phyloP scores from a whole-genome alignment of 2,797 vertebrate genomes.

The Mormyrops boulengeri region DNA sequence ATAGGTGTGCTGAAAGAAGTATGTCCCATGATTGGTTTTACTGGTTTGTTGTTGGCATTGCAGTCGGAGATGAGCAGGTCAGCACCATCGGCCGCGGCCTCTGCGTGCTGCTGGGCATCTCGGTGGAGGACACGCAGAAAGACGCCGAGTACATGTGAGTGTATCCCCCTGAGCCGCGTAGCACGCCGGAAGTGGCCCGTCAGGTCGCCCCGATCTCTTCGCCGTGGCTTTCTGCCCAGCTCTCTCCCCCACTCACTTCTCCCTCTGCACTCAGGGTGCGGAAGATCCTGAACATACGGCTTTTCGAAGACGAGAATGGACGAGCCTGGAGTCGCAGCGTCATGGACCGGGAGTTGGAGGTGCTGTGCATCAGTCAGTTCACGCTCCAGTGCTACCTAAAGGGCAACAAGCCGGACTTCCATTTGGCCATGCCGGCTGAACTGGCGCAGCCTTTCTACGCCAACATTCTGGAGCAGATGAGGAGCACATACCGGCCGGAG shows the following conservation, averaged over 20 bases:
- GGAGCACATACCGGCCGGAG: slow-evolving; percentile 78
- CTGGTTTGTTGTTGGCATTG: slow-evolving; percentile 22
- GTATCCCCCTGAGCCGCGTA: background rate
- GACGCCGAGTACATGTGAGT: slow-evolving; percentile 95
- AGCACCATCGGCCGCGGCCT: slow-evolving; percentile 84
- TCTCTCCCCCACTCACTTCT: background rate
- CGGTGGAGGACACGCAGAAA: slow-evolving; percentile 82
- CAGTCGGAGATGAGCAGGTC: slow-evolving; percentile 83
- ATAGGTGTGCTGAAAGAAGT: background rate
- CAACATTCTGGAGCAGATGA: slow-evolving; percentile 82
- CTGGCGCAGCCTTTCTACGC: slow-evolving; percentile 81
- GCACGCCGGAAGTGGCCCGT: background rate
- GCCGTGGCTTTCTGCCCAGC: too few relatives aligned
- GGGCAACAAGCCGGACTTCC: slow-evolving; percentile 93
- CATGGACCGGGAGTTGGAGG: slow-evolving; percentile 84
- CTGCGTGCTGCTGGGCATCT: slow-evolving; percentile 88
- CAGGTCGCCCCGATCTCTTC: too few relatives aligned
- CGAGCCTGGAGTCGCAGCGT: slow-evolving; percentile 88
- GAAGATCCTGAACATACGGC: slow-evolving; percentile 88
- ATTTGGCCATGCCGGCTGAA: slow-evolving; percentile 85
- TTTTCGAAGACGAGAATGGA: slow-evolving; percentile 88
- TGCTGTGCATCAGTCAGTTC: slow-evolving; percentile 92
- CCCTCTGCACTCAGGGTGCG: slow-evolving; percentile 65
- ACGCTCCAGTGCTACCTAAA: slow-evolving; percentile 91
- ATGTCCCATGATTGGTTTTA: background rate